Percentiles rank a stretch among this genome's conserved stretches.
phyloP scores from a whole-genome alignment of 2,888 invertebrate genomes.

The Heterodera filipjevi region DNA sequence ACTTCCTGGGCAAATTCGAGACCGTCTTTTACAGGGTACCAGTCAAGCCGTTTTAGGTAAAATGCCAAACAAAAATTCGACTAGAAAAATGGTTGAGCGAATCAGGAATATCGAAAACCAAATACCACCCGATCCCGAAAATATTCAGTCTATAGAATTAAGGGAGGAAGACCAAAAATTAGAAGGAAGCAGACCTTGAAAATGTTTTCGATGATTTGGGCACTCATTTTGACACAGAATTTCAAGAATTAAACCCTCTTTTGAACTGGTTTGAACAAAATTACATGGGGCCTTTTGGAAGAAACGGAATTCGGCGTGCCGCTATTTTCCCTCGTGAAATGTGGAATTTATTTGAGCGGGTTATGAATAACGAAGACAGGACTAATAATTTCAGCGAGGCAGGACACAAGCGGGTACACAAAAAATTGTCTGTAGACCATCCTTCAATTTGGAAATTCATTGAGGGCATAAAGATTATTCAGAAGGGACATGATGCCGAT shows the following conservation, averaged over 20 bases:
- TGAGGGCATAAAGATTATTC: background rate
- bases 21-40: background rate
- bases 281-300: no score
- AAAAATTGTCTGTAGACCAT: background rate
- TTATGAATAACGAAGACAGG: no score
- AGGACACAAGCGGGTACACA: background rate
- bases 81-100: background rate
- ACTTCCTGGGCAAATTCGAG: no score
- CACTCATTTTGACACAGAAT: no score
- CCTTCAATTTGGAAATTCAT: constrained; percentile 4
- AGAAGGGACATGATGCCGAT: no score
- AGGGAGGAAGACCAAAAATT: background rate
- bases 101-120: background rate
- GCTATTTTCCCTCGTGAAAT: no score
- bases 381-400: background rate
- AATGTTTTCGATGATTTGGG: no score
- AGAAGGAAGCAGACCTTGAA: background rate
- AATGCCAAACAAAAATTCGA: background rate
- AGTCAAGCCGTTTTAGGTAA: background rate
- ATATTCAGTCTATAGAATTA: background rate
- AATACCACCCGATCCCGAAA: background rate
- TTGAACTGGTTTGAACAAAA: no score
- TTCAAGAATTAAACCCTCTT: no score
- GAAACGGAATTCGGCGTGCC: no score
- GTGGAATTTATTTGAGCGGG: no score